Evolutionary conservation across 2,113 vertebrate species (phyloP).

Genomic region (Lipotes vexillifer): DNA sequence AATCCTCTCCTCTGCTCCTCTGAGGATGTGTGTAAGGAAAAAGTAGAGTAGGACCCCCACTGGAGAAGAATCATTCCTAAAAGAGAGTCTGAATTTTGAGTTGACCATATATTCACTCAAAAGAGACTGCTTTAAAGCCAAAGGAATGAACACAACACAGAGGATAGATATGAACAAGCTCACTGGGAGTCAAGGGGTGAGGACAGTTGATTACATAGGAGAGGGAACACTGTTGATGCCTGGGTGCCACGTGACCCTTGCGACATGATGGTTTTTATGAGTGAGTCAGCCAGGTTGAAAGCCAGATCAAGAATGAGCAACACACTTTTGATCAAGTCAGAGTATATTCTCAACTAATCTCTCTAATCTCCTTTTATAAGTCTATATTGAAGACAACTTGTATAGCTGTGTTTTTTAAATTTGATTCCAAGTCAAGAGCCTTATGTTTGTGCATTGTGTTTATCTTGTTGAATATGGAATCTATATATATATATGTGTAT

Average conservation of each 20-base stretch:
- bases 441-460: not conserved
- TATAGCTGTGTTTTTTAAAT: not conserved
- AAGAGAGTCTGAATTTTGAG: not conserved
- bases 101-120: not conserved
- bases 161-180: not conserved
- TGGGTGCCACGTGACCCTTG: not conserved
- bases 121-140: not conserved
- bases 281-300: not conserved
- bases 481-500: not conserved
- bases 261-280: not conserved
- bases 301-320: not conserved
- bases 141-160: not conserved
- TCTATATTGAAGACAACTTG: not conserved
- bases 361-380: not conserved
- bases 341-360: not conserved
- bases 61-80: not conserved
- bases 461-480: not conserved
- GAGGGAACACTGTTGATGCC: not conserved
- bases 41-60: fast-evolving
- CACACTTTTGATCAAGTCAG: not conserved
- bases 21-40: not conserved
- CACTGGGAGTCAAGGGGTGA: not conserved
- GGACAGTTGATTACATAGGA: not conserved
- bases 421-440: not conserved
- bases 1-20: not conserved